Evolutionary conservation across 2,888 invertebrate species (phyloP).

Genomic region (Chrysodeixis includens): DNA sequence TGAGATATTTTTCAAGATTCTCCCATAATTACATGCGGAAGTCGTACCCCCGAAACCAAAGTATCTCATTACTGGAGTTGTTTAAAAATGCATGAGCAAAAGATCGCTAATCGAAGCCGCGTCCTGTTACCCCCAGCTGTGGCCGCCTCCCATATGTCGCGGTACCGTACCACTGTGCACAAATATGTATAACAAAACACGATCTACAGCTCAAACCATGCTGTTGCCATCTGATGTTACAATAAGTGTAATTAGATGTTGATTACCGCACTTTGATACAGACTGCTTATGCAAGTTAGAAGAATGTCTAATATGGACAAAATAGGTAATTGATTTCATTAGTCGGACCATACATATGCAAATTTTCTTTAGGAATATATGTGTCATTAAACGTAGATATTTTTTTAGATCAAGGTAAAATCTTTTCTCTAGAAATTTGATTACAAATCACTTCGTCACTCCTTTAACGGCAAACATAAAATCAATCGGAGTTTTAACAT

Average conservation of each 20-base stretch:
- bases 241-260: neutral
- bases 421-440: conserved; percentile 26
- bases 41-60: conserved; percentile 23
- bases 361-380: conserved; percentile 9
- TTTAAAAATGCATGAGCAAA: conserved; percentile 41
- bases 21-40: conserved; percentile 28
- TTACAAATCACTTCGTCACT: conserved; percentile 14
- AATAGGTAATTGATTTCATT: conserved; percentile 4
- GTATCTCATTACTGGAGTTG: conserved; percentile 18
- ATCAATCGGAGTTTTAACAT: conserved; percentile 25
- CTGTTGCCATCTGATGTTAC: conserved; percentile 24
- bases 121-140: conserved; percentile 59
- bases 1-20: conserved; percentile 12
- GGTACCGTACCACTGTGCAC: conserved; percentile 12
- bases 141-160: conserved; percentile 55
- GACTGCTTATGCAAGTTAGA: neutral
- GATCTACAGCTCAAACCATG: conserved; percentile 11
- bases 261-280: neutral
- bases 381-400: conserved; percentile 6
- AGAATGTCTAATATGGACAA: neutral
- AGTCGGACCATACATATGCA: conserved; percentile 12
- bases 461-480: conserved; percentile 28
- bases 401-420: conserved; percentile 25
- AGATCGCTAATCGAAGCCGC: conserved; percentile 45
- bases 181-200: conserved; percentile 36